Conservation (phyloP, 1,140 invertebrate genomes). For the Ericerus pela region DNA sequence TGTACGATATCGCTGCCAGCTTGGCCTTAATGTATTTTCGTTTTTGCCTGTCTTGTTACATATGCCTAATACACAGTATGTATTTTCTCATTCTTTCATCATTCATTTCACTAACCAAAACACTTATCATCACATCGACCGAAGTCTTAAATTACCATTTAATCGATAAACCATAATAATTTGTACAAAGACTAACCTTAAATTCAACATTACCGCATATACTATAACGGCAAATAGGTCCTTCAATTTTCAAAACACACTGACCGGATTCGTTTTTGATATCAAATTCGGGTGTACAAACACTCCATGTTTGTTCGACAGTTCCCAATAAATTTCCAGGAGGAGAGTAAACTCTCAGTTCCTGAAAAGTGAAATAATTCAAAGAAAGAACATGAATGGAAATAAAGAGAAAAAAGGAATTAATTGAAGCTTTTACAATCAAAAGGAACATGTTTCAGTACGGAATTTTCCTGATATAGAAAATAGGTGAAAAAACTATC, state of each 20-base stretch:
- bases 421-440: not conserved
- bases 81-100: too few relatives aligned
- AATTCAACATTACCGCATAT: constrained; percentile 67
- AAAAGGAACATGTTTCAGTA: too few relatives aligned
- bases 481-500: too few relatives aligned
- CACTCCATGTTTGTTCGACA: constrained; percentile 71
- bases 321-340: constrained; percentile 57
- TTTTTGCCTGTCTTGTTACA: too few relatives aligned
- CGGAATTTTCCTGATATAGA: too few relatives aligned
- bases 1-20: too few relatives aligned
- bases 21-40: too few relatives aligned
- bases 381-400: not conserved
- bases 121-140: too few relatives aligned
- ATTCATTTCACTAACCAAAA: too few relatives aligned
- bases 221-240: constrained; percentile 63
- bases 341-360: constrained; percentile 53
- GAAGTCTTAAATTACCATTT: too few relatives aligned
- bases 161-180: too few relatives aligned
- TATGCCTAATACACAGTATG: too few relatives aligned
- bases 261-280: constrained; percentile 62
- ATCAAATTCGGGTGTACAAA: constrained; percentile 59
- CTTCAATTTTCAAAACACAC: constrained; percentile 63
- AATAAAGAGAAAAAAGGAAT: not conserved
- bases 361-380: constrained; percentile 28
- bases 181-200: constrained; percentile 33